Evolutionary conservation across 2,888 invertebrate genomes (phyloP).

Genomic region (Cephus sareptanus): DNA sequence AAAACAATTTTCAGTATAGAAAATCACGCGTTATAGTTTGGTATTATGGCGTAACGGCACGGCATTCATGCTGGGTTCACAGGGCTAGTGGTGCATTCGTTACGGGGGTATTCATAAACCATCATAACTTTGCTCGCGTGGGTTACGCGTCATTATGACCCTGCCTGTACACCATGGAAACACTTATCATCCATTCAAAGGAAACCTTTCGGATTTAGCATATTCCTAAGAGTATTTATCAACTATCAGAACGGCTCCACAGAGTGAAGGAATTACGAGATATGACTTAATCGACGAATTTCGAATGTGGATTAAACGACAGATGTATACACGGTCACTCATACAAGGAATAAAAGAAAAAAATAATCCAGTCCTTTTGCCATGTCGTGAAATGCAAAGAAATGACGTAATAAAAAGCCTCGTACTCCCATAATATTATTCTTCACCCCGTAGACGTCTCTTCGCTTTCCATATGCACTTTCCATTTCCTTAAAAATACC

Average conservation of each 20-base stretch:
- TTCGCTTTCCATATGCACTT: background rate
- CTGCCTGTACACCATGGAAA: background rate
- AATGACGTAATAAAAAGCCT: slow-evolving; percentile 10
- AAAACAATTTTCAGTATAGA: slow-evolving; percentile 65
- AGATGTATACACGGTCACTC: background rate
- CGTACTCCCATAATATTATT: slow-evolving; percentile 8
- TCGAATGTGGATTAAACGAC: background rate
- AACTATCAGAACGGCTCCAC: background rate
- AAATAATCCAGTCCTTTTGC: background rate
- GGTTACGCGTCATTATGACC: slow-evolving; percentile 29
- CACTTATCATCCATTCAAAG: background rate
- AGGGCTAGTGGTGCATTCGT: slow-evolving; percentile 55
- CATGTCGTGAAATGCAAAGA: background rate
- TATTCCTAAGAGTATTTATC: background rate
- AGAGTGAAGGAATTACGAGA: background rate
- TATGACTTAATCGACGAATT: background rate
- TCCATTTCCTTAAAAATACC: background rate
- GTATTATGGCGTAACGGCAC: slow-evolving; percentile 47
- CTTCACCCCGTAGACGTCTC: background rate
- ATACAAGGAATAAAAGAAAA: background rate
- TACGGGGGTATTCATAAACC: slow-evolving; percentile 63
- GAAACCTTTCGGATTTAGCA: background rate
- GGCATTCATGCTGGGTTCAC: slow-evolving; percentile 41
- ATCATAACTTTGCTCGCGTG: slow-evolving; percentile 59
- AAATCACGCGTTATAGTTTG: slow-evolving; percentile 63